Percentiles rank a stretch among this genome's conserved stretches.
These are phyloP conservation scores for Oxyruncus cristatus DNA, from an alignment of 2,113 vertebrate species.

Conservation along the genomic window DNA sequence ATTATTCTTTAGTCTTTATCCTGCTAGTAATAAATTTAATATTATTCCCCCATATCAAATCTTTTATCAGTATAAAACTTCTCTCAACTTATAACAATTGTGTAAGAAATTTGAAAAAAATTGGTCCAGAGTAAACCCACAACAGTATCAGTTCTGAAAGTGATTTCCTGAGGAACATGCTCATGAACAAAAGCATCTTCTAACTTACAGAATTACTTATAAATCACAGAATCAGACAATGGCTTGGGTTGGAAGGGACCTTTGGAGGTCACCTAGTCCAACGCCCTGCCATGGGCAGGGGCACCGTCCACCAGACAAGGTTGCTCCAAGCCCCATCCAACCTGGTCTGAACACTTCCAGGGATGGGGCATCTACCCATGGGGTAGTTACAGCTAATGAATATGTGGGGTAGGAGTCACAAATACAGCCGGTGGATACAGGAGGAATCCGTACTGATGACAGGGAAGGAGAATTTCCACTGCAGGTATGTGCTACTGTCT, in stretches of 20 bases:
- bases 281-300: background rate
- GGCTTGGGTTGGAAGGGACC: background rate
- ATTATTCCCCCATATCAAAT: too few species aligned
- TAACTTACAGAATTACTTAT: background rate
- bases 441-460: rapidly evolving
- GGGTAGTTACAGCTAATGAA: background rate
- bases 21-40: too few species aligned
- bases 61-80: too few species aligned
- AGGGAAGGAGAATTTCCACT: background rate
- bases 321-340: background rate
- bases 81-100: too few species aligned
- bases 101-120: too few species aligned
- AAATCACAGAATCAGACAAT: background rate
- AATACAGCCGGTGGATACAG: background rate
- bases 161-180: background rate
- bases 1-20: too few species aligned
- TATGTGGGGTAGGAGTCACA: rapidly evolving
- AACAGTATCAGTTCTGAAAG: background rate
- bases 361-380: background rate
- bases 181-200: background rate
- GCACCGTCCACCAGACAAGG: background rate
- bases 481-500: background rate
- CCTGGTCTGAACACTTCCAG: background rate
- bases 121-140: too few species aligned
- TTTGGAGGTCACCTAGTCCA: background rate